phyloP scores from a whole-genome alignment of 2,113 vertebrate species.

The Odocoileus hemionus region DNA sequence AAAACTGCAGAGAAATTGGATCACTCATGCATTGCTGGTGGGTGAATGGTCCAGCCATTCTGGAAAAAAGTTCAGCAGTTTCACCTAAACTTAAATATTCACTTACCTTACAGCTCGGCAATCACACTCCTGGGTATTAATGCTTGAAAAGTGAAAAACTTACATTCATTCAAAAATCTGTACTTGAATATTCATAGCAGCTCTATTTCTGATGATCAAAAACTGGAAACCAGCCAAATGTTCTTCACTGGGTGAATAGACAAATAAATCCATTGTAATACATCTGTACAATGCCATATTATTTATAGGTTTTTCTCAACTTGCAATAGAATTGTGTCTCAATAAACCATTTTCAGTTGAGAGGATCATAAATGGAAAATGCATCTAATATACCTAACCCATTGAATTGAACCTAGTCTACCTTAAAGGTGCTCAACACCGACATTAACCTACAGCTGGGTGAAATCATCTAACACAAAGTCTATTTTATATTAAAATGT shows the following conservation, averaged over 20 bases:
- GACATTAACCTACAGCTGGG: background rate
- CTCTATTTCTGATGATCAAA: background rate
- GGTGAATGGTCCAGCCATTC: background rate
- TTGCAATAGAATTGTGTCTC: background rate
- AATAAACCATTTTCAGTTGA: background rate
- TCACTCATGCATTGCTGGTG: background rate
- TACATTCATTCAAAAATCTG: background rate
- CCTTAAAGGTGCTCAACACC: background rate
- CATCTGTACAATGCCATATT: background rate
- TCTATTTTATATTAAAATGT: background rate
- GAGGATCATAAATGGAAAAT: background rate
- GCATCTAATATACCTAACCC: background rate
- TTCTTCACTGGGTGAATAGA: background rate
- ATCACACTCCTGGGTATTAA: background rate
- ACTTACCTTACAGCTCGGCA: background rate
- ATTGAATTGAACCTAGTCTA: background rate
- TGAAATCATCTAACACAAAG: background rate
- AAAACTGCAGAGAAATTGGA: background rate
- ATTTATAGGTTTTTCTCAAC: background rate
- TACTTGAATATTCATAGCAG: background rate
- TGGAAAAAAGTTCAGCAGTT: background rate
- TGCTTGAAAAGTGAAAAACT: background rate
- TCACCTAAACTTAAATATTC: background rate
- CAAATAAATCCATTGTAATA: background rate
- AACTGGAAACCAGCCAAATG: background rate